Percentiles rank a stretch among this genome's conserved stretches.
Evolutionary conservation across 2,888 invertebrate species (phyloP).

Genomic region (Eretmocerus hayati): DNA sequence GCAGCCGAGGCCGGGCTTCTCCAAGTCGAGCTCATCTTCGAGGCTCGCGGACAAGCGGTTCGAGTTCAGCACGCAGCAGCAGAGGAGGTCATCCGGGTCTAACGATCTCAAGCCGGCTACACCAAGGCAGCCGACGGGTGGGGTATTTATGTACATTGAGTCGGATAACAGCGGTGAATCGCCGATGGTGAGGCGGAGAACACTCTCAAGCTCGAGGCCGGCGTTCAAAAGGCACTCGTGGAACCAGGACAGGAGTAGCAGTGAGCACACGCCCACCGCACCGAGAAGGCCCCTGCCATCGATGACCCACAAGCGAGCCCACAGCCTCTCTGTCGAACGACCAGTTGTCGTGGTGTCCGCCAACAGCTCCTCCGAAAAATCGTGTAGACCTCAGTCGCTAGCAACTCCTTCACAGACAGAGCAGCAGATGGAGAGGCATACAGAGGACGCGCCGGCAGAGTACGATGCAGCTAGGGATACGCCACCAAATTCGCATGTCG

Average conservation of each 20-base stretch:
- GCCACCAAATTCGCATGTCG: slow-evolving; percentile 44
- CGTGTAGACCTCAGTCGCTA: slow-evolving; percentile 25
- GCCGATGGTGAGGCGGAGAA: slow-evolving; percentile 45
- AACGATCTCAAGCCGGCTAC: slow-evolving; percentile 25
- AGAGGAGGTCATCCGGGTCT: slow-evolving; percentile 20
- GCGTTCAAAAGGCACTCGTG: slow-evolving; percentile 48
- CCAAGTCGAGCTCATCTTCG: slow-evolving; percentile 10
- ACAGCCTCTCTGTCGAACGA: slow-evolving; percentile 46
- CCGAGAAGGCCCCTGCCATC: not conserved
- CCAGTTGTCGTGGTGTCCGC: slow-evolving; percentile 13
- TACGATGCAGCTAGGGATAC: slow-evolving; percentile 38
- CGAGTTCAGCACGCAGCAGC: slow-evolving; percentile 16
- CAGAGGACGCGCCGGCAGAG: not conserved
- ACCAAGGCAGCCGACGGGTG: slow-evolving; percentile 31
- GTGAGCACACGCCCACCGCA: not conserved
- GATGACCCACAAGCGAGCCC: slow-evolving; percentile 44
- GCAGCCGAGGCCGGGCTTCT: not conserved
- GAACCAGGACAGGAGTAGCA: slow-evolving; percentile 41
- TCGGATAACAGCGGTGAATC: slow-evolving; percentile 42
- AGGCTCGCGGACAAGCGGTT: slow-evolving; percentile 10
- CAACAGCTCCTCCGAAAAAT: not conserved
- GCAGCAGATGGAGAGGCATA: not conserved
- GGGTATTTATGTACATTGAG: slow-evolving; percentile 50
- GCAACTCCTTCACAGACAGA: not conserved
- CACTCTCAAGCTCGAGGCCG: slow-evolving; percentile 43